These are phyloP conservation scores for Ianthella basta DNA, from an alignment of 37 sponge, comb jelly and placozoan genomes.

Conservation along the genomic window DNA sequence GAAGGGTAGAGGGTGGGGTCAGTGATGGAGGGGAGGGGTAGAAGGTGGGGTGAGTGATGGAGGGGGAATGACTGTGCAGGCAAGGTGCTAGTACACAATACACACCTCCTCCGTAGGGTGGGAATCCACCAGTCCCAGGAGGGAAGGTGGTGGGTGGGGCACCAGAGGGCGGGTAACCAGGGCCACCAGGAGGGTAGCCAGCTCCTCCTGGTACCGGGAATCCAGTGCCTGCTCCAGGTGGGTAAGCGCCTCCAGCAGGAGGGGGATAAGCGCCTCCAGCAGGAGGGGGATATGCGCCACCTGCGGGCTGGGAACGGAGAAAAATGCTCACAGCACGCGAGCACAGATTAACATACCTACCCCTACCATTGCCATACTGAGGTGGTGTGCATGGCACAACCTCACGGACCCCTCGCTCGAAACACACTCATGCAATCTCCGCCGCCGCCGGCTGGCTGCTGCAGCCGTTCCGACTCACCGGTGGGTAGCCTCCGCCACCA, in stretches of 20 bases:
- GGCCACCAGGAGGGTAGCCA: constrained; percentile 28
- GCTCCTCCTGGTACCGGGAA: constrained; percentile 23
- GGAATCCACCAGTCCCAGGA: too few species aligned
- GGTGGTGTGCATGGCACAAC: not conserved
- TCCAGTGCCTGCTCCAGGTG: constrained; percentile 38
- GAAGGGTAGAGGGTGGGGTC: constrained; percentile 35
- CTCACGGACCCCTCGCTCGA: not conserved
- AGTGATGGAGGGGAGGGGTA: not conserved
- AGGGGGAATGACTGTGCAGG: not conserved
- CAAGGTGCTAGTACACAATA: too few species aligned
- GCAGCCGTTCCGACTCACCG: too few species aligned
- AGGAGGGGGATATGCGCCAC: constrained; percentile 45
- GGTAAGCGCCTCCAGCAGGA: constrained; percentile 27
- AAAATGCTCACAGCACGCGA: too few species aligned
- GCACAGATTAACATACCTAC: too few species aligned
- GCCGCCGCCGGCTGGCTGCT: too few species aligned
- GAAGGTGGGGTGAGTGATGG: not conserved
- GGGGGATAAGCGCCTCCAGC: constrained; percentile 41
- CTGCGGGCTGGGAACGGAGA: constrained; percentile 3
- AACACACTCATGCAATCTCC: too few species aligned
- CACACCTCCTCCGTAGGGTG: constrained; percentile 17
- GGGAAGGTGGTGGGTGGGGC: constrained; percentile 33
- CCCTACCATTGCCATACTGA: too few species aligned
- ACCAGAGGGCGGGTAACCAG: constrained; percentile 56
- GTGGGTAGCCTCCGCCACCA: constrained; percentile 49